These are phyloP conservation scores for Ciconia maguari DNA, from an alignment of 2,113 vertebrate genomes.

Conservation along the genomic window DNA sequence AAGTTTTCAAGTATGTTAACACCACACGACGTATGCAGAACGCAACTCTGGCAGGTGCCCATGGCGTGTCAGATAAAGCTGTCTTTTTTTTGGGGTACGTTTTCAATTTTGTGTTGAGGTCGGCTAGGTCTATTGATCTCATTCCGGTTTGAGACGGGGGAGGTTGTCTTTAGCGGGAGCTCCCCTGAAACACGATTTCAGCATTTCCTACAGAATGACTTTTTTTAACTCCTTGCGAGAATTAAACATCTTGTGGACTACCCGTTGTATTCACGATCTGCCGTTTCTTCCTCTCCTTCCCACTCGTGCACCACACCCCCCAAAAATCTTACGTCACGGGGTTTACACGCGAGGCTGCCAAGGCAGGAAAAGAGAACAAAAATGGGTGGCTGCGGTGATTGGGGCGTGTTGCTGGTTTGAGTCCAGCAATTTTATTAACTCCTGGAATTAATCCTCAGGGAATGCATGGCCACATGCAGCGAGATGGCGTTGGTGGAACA, in stretches of 20 bases:
- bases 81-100: fast-evolving
- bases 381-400: fast-evolving
- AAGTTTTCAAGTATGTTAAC: background rate
- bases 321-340: background rate
- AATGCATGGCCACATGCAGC: fast-evolving
- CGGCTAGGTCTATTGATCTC: fast-evolving
- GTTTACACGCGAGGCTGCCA: too few species aligned
- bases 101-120: background rate
- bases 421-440: background rate
- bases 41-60: background rate
- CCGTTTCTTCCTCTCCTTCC: background rate
- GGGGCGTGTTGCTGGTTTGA: background rate
- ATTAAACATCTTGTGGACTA: fast-evolving
- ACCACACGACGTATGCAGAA: background rate
- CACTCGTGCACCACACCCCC: fast-evolving
- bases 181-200: background rate
- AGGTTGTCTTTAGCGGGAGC: background rate
- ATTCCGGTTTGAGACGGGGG: background rate
- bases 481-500: too few species aligned
- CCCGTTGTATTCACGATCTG: fast-evolving
- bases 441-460: background rate
- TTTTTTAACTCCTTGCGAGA: background rate
- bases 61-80: fast-evolving
- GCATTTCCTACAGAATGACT: background rate
- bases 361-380: background rate